These are phyloP conservation scores for Premnoplex brunnescens DNA, from an alignment of 2,797 vertebrate genomes.

Conservation along the genomic window DNA sequence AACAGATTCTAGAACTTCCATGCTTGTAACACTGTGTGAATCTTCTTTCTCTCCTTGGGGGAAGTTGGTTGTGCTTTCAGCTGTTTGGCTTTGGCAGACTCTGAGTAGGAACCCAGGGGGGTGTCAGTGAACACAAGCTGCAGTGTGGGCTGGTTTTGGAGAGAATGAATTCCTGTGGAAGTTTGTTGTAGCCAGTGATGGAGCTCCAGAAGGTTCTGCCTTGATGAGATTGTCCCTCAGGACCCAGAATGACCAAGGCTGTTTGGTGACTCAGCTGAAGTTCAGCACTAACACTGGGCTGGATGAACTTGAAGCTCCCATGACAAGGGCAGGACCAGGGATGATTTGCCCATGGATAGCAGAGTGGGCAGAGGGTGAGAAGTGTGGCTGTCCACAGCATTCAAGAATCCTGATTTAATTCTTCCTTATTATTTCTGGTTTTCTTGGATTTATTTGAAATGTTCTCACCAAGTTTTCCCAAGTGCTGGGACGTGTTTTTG, in stretches of 20 bases:
- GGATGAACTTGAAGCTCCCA: neutral
- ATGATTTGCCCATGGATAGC: neutral
- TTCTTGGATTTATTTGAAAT: neutral
- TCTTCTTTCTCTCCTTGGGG: neutral
- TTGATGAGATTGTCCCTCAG: neutral
- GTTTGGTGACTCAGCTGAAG: neutral
- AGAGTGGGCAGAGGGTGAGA: neutral
- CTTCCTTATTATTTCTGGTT: neutral
- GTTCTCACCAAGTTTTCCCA: neutral
- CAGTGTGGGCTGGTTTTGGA: neutral
- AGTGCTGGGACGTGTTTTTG: neutral
- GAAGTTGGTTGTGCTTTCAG: neutral
- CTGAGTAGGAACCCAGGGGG: fast-evolving
- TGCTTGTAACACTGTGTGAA: neutral
- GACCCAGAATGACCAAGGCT: neutral
- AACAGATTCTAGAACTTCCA: neutral
- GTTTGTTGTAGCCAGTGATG: neutral
- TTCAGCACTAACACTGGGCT: neutral
- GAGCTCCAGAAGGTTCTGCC: neutral
- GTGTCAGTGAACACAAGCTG: neutral
- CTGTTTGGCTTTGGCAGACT: neutral
- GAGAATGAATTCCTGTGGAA: neutral
- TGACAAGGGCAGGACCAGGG: neutral
- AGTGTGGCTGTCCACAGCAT: neutral
- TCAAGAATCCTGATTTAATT: neutral